A percentile compares a stretch with the other conserved stretches of the same genome.
Conservation (phyloP, 1,140 invertebrate genomes). For the Hyles euphorbiae region DNA sequence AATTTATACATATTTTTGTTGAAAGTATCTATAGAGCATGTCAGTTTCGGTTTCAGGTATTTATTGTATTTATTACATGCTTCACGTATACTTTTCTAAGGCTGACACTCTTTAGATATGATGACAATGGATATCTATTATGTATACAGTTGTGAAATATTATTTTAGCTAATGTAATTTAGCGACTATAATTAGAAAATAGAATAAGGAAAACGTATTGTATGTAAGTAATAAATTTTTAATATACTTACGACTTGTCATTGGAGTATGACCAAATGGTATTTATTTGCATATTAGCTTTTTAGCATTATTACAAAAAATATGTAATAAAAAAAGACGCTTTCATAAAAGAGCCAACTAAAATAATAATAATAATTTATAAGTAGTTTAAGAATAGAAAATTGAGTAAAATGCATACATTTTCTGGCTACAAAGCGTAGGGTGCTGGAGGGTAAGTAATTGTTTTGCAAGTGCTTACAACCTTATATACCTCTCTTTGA, state of each 20-base stretch:
- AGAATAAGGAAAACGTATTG: constrained; percentile 67
- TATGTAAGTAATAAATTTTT: constrained; percentile 73
- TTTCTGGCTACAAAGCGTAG: too few species aligned
- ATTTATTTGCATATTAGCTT: too few species aligned
- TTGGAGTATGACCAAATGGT: too few species aligned
- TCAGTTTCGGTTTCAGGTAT: constrained; percentile 61
- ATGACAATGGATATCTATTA: constrained; percentile 31
- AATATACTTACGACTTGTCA: constrained; percentile 28
- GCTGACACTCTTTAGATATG: constrained; percentile 50
- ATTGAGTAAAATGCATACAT: too few species aligned
- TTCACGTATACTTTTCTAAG: constrained; percentile 42
- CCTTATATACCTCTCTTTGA: too few species aligned
- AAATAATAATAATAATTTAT: too few species aligned
- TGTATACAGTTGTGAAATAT: constrained; percentile 55
- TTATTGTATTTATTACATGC: constrained; percentile 72
- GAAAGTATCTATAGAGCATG: constrained; percentile 43
- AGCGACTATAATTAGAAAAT: constrained; percentile 56
- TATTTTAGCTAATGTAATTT: constrained; percentile 63
- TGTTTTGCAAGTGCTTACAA: too few species aligned
- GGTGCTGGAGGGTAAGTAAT: too few species aligned
- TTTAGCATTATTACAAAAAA: too few species aligned
- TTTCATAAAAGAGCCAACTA: too few species aligned
- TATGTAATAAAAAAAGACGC: too few species aligned
- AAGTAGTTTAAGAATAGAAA: too few species aligned
- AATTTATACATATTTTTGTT: constrained; percentile 53